A percentile compares a stretch with the other conserved stretches of the same genome.
These are phyloP conservation scores for Aldabrachelys gigantea DNA, from an alignment of 2,113 vertebrate species.

Conservation along the genomic window DNA sequence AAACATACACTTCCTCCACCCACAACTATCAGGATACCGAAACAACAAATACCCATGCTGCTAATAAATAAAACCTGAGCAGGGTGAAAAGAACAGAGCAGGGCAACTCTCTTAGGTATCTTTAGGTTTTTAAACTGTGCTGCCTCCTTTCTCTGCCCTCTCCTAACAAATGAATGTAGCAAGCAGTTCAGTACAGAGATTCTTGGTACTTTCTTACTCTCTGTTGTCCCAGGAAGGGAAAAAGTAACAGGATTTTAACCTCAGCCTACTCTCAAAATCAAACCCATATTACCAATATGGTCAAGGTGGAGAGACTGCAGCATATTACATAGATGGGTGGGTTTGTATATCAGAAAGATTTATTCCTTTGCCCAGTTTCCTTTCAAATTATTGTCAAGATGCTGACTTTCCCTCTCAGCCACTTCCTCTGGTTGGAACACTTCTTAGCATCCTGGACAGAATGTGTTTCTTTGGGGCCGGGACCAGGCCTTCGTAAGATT, in stretches of 20 bases:
- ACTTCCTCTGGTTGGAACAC: neutral
- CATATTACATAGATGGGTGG: accelerated
- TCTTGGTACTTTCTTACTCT: neutral
- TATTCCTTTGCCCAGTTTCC: neutral
- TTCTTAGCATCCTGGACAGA: neutral
- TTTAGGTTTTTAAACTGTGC: neutral
- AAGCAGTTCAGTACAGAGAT: neutral
- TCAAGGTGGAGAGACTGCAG: neutral
- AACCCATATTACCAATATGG: accelerated
- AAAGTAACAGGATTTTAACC: neutral
- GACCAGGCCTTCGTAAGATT: neutral
- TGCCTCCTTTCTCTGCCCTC: neutral
- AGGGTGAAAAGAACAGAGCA: neutral
- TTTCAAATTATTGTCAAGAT: neutral
- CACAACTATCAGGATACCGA: neutral
- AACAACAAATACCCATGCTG: neutral
- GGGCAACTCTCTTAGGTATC: neutral
- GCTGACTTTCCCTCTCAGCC: conserved; percentile 11
- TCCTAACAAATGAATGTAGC: neutral
- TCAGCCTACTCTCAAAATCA: neutral
- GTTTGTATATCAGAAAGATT: neutral
- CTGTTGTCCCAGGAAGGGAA: too few species aligned
- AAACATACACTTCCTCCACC: neutral
- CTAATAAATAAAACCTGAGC: neutral
- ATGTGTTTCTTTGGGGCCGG: neutral